Percentiles rank a stretch among this genome's conserved stretches.
Conservation (phyloP, 2,113 vertebrate genomes). For the Trematomus loennbergii region DNA sequence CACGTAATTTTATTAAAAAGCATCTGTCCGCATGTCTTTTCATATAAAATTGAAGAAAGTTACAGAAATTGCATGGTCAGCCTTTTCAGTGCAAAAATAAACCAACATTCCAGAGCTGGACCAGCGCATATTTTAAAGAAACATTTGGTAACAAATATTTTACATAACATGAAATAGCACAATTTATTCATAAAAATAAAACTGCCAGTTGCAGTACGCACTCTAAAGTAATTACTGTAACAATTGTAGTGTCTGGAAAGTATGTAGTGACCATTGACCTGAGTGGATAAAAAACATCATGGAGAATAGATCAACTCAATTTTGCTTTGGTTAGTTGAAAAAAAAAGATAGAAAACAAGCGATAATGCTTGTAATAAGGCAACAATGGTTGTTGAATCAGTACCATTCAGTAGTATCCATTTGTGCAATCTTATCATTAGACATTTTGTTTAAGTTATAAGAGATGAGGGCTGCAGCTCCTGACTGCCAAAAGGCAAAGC, state of each 20-base stretch:
- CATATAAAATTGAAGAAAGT: neutral
- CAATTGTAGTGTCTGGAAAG: neutral
- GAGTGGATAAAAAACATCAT: conserved; percentile 6
- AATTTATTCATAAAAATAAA: neutral
- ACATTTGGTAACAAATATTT: neutral
- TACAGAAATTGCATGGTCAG: neutral
- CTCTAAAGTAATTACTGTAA: neutral
- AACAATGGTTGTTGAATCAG: neutral
- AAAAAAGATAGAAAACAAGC: neutral
- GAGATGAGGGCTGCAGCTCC: neutral
- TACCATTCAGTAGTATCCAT: neutral
- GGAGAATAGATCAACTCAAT: neutral
- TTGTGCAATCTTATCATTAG: neutral
- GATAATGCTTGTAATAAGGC: neutral
- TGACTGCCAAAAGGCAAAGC: neutral
- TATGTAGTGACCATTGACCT: neutral
- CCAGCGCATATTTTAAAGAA: neutral
- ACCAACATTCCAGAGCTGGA: neutral
- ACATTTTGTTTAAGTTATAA: neutral
- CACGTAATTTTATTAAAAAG: neutral
- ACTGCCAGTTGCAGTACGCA: neutral
- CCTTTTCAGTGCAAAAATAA: conserved; percentile 43
- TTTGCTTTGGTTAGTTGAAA: neutral
- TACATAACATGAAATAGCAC: neutral
- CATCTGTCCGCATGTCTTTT: neutral